Conservation (phyloP, 2,113 vertebrate genomes). For the Neotoma lepida region DNA sequence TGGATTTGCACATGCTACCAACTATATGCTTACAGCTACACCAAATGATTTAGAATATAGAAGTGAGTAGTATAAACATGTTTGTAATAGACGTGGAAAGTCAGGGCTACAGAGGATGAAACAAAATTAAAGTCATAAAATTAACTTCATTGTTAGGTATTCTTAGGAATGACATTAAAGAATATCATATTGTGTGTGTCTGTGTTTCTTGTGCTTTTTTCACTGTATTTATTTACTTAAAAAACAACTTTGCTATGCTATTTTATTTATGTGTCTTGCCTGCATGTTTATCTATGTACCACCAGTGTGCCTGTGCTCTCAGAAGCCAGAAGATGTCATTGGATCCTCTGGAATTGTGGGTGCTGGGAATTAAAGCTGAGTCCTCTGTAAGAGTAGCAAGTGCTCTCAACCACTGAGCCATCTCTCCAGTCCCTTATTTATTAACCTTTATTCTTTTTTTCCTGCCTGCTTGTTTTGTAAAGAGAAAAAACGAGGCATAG, state of each 20-base stretch:
- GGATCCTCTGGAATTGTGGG: neutral
- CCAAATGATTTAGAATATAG: neutral
- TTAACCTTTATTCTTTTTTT: neutral
- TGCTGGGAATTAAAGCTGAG: neutral
- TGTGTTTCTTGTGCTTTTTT: neutral
- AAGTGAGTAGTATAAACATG: neutral
- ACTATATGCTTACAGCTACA: neutral
- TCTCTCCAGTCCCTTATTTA: neutral
- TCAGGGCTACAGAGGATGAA: conserved; percentile 12
- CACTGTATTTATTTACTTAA: neutral
- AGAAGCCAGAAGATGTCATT: neutral
- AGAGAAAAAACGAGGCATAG: neutral
- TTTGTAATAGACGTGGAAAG: neutral
- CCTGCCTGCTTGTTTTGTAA: neutral
- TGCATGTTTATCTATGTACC: neutral
- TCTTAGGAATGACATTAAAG: conserved; percentile 1
- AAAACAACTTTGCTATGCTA: neutral
- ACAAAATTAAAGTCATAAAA: conserved; percentile 38
- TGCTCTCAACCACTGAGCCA: neutral
- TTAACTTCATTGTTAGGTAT: conserved; percentile 23
- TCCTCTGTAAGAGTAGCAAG: neutral
- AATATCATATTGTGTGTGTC: neutral
- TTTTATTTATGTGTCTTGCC: neutral
- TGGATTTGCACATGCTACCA: conserved; percentile 1
- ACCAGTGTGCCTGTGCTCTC: neutral